Conservation (phyloP, 2,888 invertebrate genomes). For the Lasioglossum lativentre region DNA sequence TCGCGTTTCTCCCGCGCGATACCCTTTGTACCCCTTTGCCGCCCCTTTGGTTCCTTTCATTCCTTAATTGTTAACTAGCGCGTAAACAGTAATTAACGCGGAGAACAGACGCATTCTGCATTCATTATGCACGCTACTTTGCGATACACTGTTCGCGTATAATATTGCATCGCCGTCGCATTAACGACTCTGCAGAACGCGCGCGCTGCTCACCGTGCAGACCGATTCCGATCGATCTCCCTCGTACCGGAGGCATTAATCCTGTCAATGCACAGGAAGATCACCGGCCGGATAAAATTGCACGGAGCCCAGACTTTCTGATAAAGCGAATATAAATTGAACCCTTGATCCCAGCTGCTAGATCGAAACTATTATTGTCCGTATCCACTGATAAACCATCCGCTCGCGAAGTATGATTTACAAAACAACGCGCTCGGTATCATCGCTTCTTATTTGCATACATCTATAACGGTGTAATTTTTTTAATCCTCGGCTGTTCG, state of each 20-base stretch:
- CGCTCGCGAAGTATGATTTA: background rate
- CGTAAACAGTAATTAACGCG: conserved; percentile 52
- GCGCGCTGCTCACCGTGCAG: background rate
- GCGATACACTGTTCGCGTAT: conserved; percentile 2
- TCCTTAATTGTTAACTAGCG: conserved; percentile 34
- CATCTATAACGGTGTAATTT: background rate
- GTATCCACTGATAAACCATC: conserved; percentile 9
- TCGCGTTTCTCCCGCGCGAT: conserved; percentile 7
- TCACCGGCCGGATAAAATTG: conserved; percentile 41
- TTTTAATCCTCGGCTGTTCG: background rate
- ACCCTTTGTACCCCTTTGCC: background rate
- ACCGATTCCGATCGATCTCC: conserved; percentile 28
- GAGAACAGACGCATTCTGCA: conserved; percentile 32
- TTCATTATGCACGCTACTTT: conserved; percentile 37
- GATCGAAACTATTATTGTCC: conserved; percentile 26
- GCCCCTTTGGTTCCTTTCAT: conserved; percentile 28
- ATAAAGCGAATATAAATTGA: conserved; percentile 50
- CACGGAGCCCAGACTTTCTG: conserved; percentile 25
- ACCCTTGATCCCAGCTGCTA: conserved; percentile 13
- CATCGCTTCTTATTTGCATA: background rate
- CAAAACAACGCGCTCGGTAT: background rate
- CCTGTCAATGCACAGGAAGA: conserved; percentile 15
- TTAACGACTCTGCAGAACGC: conserved; percentile 31
- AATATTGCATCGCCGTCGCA: background rate
- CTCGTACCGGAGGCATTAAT: conserved; percentile 16